These are phyloP conservation scores for Sebastes matsubarae DNA, from an alignment of 2,797 vertebrate species.

Conservation along the genomic window DNA sequence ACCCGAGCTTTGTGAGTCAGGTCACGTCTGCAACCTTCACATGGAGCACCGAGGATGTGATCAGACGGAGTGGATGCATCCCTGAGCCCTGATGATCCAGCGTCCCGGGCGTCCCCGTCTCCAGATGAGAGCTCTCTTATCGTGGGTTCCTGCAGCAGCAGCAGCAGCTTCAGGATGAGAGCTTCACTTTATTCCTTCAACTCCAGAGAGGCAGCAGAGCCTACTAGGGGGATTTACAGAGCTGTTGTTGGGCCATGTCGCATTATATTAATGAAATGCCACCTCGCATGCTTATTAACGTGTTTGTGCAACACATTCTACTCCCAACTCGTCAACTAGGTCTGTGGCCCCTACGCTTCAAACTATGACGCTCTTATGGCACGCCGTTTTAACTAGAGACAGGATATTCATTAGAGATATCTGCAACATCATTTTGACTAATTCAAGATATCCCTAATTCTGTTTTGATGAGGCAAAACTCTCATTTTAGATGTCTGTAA, in stretches of 20 bases:
- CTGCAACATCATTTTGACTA: too few species aligned
- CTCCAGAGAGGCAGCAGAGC: conserved; percentile 8
- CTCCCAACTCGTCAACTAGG: not conserved
- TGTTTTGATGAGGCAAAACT: too few species aligned
- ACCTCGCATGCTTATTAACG: not conserved
- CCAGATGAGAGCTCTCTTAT: conserved; percentile 47
- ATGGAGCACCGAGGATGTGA: conserved; percentile 17
- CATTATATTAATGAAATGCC: not conserved
- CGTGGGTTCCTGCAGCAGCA: conserved; percentile 22
- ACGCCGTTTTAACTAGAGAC: too few species aligned
- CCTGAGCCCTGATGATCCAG: conserved; percentile 33
- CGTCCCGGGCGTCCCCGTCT: conserved; percentile 14
- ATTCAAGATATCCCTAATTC: too few species aligned
- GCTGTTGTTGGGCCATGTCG: not conserved
- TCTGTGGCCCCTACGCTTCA: too few species aligned
- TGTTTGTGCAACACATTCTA: not conserved
- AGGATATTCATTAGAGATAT: too few species aligned
- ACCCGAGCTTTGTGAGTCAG: conserved; percentile 22
- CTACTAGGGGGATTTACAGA: not conserved
- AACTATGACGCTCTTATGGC: too few species aligned
- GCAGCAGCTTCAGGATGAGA: conserved; percentile 6
- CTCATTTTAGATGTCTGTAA: too few species aligned
- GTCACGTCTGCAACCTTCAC: conserved; percentile 42
- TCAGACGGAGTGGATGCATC: conserved; percentile 32
- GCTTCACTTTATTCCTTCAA: conserved; percentile 6